Evolutionary conservation across 2,797 vertebrate species (phyloP), one percentile per base, ranked within the genome.

Genomic region (Enteromius unitaeniatus): DNA sequence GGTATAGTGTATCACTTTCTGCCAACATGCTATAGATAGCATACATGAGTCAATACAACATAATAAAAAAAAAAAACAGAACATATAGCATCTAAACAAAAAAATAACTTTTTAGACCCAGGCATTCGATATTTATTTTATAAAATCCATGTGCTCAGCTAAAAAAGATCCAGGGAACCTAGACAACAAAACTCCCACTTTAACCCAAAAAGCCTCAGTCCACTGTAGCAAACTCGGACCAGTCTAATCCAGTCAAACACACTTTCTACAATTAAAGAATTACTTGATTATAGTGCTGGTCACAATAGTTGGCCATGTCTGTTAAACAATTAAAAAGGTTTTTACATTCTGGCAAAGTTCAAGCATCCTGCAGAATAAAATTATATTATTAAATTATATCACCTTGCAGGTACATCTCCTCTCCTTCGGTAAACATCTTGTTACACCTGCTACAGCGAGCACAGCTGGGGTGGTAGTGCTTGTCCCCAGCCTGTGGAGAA

Each of bases 371-470:
- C 21, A 42, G 34, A 78, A 69, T 31, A 58, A 47, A 67, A 9
- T 17, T n/a, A n/a, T n/a, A n/a, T n/a, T n/a, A n/a, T n/a, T n/a
- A n/a, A n/a, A n/a, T n/a, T n/a, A n/a, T n/a, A n/a, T n/a, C 89
- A 99, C 98, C 98, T 96, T 98, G 97, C 86, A 99, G 94, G 92
- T 95, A 99, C 98, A 99, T 99, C 93, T 99, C 97, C 90, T 99
- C 97, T 92, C 97, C 98, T 94, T 99, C 98, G 67, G 93, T 97
- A 93, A 99, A 99, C 95, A 96, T 96, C 87, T 96, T 95, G 88
- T 96, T 94, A 93, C 98, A 99, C 83, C 95, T 95, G 95, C 96
- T 97, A 95, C 98, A 99, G 96, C 96, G 95, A 88, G 98, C 98
- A 95, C 98, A 99, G 88, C 95, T 95, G 26, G 98, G 98, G 81